Percentiles rank a stretch among this genome's conserved stretches.
Conservation (phyloP, 2,888 invertebrate species). For the Sphaeridia pumilis region DNA sequence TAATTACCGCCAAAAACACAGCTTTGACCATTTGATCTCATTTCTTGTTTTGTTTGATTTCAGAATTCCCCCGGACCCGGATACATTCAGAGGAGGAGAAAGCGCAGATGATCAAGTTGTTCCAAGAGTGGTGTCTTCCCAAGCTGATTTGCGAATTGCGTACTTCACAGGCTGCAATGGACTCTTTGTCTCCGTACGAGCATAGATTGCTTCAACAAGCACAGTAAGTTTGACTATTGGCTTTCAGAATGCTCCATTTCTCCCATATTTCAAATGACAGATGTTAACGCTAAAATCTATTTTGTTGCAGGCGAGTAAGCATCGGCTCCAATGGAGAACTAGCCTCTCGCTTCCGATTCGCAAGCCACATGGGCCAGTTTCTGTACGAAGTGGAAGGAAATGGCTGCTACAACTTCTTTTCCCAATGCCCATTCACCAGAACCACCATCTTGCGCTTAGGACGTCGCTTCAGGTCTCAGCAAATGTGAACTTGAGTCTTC, state of each 20-base stretch:
- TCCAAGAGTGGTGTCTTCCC: background rate
- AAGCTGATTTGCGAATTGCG: background rate
- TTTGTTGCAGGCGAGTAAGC: too few relatives aligned
- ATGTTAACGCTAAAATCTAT: too few relatives aligned
- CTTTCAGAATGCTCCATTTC: too few relatives aligned
- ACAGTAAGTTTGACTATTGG: too few relatives aligned
- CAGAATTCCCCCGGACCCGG: too few relatives aligned
- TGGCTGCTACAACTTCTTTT: background rate
- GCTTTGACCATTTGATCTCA: too few relatives aligned
- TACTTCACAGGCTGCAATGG: background rate
- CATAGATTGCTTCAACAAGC: background rate
- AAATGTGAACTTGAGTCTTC: too few relatives aligned
- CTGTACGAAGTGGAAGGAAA: background rate
- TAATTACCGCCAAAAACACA: too few relatives aligned
- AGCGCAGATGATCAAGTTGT: background rate
- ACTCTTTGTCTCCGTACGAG: background rate
- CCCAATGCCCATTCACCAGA: background rate
- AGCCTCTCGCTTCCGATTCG: background rate
- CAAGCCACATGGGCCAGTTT: background rate
- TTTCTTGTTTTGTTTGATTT: too few relatives aligned
- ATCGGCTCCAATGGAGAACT: background rate
- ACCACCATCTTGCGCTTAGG: background rate
- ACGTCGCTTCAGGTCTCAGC: too few relatives aligned
- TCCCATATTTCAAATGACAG: too few relatives aligned
- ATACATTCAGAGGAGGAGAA: too few relatives aligned